Conservation (phyloP, 2,797 vertebrate genomes). For the Malurus splendens region DNA sequence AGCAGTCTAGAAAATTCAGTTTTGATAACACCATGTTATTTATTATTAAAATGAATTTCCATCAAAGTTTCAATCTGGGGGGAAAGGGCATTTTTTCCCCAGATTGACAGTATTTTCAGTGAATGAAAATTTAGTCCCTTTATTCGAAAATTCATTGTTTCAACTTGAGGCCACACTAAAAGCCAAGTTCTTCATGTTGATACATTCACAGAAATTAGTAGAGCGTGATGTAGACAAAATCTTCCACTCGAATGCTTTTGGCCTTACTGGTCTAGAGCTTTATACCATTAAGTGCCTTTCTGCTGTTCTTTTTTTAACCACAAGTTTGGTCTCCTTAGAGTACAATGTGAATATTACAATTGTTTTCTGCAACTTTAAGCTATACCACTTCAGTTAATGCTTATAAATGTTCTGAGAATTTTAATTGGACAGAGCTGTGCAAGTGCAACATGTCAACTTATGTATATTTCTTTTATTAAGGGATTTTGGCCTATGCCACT, state of each 20-base stretch:
- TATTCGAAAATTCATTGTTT: neutral
- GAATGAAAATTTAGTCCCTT: neutral
- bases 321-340: neutral
- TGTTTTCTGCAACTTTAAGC: neutral
- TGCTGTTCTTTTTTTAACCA: neutral
- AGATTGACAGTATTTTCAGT: neutral
- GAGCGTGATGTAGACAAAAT: slow-evolving; percentile 25
- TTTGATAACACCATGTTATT: neutral
- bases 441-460: neutral
- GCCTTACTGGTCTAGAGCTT: slow-evolving; percentile 9
- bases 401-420: neutral
- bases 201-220: slow-evolving; percentile 40
- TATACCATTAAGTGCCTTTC: neutral
- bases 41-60: neutral
- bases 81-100: neutral
- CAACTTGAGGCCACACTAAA: neutral
- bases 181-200: neutral
- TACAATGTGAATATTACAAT: neutral
- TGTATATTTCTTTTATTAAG: neutral
- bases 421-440: neutral
- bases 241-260: neutral
- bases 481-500: neutral
- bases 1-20: neutral
- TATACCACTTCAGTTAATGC: neutral
- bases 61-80: neutral